A percentile compares a stretch with the other conserved stretches of the same genome.
Evolutionary conservation across 2,113 vertebrate species (phyloP).

Genomic region (Oryzias woworae): DNA sequence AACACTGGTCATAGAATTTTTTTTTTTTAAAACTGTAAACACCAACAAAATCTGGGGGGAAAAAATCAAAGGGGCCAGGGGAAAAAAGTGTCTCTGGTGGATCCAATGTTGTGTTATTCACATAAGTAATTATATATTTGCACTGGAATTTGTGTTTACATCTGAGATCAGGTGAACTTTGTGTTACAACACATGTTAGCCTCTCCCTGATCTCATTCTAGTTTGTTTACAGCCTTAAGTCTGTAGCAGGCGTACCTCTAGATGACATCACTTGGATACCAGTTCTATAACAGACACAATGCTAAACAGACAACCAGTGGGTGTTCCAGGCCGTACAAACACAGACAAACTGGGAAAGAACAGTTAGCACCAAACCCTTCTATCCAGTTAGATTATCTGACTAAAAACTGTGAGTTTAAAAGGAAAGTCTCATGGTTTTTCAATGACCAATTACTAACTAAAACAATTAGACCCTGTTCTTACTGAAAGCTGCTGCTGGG

Average conservation of each 20-base stretch:
- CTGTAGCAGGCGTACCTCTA: conserved; percentile 6
- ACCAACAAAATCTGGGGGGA: not conserved
- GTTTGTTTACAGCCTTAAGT: conserved; percentile 26
- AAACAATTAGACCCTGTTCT: no score
- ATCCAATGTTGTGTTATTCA: not conserved
- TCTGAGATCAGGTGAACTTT: conserved; percentile 4
- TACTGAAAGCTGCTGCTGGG: no score
- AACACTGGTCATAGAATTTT: conserved; percentile 1
- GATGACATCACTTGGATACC: conserved; percentile 28
- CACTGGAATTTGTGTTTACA: no score
- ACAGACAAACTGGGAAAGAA: conserved; percentile 6
- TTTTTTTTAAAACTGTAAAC: not conserved
- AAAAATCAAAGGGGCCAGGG: no score
- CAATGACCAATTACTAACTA: no score
- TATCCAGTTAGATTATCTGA: not conserved
- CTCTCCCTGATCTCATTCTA: not conserved
- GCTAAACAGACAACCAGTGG: conserved; percentile 12
- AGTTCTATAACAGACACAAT: conserved; percentile 25
- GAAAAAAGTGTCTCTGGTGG: no score
- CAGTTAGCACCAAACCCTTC: not conserved
- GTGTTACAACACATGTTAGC: conserved; percentile 8
- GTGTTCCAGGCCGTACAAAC: not conserved
- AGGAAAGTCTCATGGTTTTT: not conserved
- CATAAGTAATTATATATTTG: not conserved
- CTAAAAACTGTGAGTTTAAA: not conserved